Percentiles rank a stretch among this genome's conserved stretches.
Conservation (phyloP, 2,888 invertebrate genomes). For the Rhaphigaster nebulosa region DNA sequence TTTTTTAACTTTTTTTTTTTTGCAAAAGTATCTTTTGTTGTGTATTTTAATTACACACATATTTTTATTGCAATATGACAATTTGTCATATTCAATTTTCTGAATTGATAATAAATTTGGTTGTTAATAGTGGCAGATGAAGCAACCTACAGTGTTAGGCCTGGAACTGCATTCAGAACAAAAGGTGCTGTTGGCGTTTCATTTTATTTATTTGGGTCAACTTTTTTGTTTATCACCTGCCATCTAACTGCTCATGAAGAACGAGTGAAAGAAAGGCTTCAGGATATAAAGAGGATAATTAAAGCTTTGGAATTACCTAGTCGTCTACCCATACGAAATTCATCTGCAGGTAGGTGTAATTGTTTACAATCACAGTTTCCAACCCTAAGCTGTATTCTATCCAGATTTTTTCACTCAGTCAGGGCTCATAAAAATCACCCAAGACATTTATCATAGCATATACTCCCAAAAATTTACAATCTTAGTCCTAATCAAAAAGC, state of each 20-base stretch:
- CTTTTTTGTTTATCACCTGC: conserved; percentile 94
- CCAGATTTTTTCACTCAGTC: too few species aligned
- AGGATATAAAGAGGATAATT: conserved; percentile 87
- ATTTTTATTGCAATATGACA: too few species aligned
- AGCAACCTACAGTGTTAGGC: conserved; percentile 86
- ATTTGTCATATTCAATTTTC: too few species aligned
- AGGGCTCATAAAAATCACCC: too few species aligned
- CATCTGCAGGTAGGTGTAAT: conserved; percentile 73
- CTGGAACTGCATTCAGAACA: conserved; percentile 90
- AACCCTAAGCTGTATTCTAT: background rate
- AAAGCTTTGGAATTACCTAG: conserved; percentile 86
- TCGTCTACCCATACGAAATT: conserved; percentile 80
- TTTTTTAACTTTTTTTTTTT: background rate
- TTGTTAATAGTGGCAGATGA: conserved; percentile 81
- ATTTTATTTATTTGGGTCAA: conserved; percentile 94
- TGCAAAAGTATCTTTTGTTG: too few species aligned
- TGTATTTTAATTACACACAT: too few species aligned
- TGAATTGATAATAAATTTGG: too few species aligned
- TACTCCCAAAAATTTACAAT: too few species aligned
- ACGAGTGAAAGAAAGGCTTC: conserved; percentile 82
- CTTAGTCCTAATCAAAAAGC: too few species aligned
- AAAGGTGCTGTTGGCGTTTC: conserved; percentile 96
- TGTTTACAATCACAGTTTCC: background rate
- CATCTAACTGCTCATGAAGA: conserved; percentile 92
- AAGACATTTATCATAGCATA: too few species aligned